Percentiles rank a stretch among this genome's conserved stretches.
These are phyloP conservation scores for Lithophane socia DNA, from an alignment of 2,888 invertebrate genomes.

Conservation along the genomic window DNA sequence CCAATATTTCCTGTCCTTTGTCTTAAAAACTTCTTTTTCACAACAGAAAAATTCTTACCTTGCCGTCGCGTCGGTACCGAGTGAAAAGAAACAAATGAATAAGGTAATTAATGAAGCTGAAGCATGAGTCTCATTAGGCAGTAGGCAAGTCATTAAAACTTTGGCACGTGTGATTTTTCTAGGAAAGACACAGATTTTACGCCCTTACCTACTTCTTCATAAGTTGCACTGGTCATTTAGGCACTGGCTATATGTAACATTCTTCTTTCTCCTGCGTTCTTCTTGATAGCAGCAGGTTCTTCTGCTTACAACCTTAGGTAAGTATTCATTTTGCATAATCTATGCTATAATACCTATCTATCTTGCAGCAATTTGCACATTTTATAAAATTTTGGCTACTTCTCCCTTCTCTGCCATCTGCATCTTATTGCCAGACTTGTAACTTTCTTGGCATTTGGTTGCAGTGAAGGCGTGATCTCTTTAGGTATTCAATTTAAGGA, in stretches of 20 bases:
- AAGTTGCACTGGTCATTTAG: conserved; percentile 51
- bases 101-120: conserved; percentile 58
- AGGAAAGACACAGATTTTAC: conserved; percentile 35
- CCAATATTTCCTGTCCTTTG: conserved; percentile 30
- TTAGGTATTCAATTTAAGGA: background rate
- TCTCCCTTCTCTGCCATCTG: too few species aligned
- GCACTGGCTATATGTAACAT: conserved; percentile 44
- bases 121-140: conserved; percentile 49
- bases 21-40: conserved; percentile 59
- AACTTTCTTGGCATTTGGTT: conserved; percentile 13
- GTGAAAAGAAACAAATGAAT: conserved; percentile 63
- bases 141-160: conserved; percentile 32
- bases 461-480: background rate
- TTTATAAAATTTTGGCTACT: conserved; percentile 4
- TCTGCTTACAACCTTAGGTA: conserved; percentile 19
- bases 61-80: conserved; percentile 66
- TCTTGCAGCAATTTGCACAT: conserved; percentile 12
- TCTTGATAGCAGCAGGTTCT: conserved; percentile 7
- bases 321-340: conserved; percentile 33
- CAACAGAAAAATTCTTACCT: conserved; percentile 70
- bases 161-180: conserved; percentile 30
- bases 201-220: conserved; percentile 29
- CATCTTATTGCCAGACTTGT: conserved; percentile 8
- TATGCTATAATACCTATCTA: conserved; percentile 14
- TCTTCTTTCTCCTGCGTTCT: conserved; percentile 20